These are phyloP conservation scores for Forbesichthys papilliferus DNA, from an alignment of 2,113 vertebrate genomes.

Conservation along the genomic window DNA sequence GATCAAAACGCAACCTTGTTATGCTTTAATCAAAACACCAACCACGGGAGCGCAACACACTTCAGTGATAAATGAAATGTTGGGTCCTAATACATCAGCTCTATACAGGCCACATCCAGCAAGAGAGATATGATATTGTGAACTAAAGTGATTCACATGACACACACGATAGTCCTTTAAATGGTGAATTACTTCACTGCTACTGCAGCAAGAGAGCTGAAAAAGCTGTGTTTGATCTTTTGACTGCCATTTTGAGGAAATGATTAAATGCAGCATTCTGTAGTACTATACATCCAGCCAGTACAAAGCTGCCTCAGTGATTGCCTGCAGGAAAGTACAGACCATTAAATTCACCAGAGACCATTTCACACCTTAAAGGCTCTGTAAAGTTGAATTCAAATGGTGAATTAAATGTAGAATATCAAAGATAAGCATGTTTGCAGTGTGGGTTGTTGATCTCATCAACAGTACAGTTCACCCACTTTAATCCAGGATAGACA, in stretches of 20 bases:
- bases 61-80: no score
- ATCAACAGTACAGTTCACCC: no score
- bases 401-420: no score
- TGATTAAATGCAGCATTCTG: conserved; percentile 39
- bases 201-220: not conserved
- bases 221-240: conserved; percentile 6
- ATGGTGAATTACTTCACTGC: not conserved
- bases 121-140: not conserved
- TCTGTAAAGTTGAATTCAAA: no score
- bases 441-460: no score
- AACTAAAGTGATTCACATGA: not conserved
- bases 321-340: conserved; percentile 10
- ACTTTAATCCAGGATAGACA: no score
- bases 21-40: no score
- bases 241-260: conserved; percentile 23
- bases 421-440: no score
- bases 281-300: conserved; percentile 30
- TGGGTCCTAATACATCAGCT: no score
- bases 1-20: no score
- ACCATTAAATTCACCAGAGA: conserved; percentile 14
- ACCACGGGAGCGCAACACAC: no score
- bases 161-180: conserved; percentile 1
- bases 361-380: conserved; percentile 9
- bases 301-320: conserved; percentile 17
- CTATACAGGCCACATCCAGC: not conserved